phyloP scores from a whole-genome alignment of 2,888 invertebrate species.

The Dryobota labecula region DNA sequence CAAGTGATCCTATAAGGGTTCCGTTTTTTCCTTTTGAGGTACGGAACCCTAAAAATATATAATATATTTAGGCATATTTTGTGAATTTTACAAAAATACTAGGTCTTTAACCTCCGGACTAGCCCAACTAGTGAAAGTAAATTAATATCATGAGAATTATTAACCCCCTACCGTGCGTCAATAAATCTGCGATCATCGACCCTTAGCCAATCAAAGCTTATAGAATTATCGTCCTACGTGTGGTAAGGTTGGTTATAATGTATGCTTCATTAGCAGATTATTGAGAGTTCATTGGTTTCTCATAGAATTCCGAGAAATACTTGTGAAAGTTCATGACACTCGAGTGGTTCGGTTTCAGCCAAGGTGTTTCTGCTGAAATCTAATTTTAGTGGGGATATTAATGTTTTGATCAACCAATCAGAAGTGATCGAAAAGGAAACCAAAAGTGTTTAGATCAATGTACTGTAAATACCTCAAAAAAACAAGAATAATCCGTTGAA shows the following conservation, averaged over 20 bases:
- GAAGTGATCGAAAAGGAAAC: neutral
- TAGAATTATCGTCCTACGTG: conserved; percentile 22
- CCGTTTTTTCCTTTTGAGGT: too few species aligned
- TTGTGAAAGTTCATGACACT: neutral
- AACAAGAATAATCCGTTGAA: neutral
- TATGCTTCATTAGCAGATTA: conserved; percentile 12
- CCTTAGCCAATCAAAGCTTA: conserved; percentile 14
- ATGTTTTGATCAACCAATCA: neutral
- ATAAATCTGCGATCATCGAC: conserved; percentile 20
- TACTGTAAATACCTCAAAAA: neutral
- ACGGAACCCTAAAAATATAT: too few species aligned
- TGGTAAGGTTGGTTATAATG: neutral
- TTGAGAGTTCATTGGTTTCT: conserved; percentile 26
- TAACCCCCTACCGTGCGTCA: neutral
- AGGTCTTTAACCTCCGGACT: neutral
- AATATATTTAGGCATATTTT: neutral
- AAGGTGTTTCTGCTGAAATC: neutral
- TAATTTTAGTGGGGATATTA: neutral
- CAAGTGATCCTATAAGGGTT: too few species aligned
- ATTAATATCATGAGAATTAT: conserved; percentile 12
- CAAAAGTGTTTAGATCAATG: neutral
- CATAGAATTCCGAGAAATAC: neutral
- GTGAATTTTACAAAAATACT: neutral
- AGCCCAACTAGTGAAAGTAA: neutral
- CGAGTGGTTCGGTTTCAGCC: neutral